These are phyloP conservation scores for Calameuta filiformis DNA, from an alignment of 2,888 invertebrate genomes.

Conservation along the genomic window DNA sequence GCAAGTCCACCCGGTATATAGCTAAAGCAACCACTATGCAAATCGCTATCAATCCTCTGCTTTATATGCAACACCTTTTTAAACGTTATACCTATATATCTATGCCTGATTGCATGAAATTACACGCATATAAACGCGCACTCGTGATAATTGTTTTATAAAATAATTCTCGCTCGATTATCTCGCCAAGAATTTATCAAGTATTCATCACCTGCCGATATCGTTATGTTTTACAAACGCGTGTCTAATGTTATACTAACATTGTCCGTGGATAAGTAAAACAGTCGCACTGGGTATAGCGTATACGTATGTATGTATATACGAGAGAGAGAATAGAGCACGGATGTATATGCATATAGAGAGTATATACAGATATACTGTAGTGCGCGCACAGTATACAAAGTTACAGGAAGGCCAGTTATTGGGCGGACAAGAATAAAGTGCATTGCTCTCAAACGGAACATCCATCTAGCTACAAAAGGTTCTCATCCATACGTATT, in stretches of 20 bases:
- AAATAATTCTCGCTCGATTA: not conserved
- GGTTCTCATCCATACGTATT: constrained; percentile 15
- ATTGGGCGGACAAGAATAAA: constrained; percentile 49
- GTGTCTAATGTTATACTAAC: not conserved
- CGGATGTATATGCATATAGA: not conserved
- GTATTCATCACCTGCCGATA: not conserved
- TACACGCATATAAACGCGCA: not conserved
- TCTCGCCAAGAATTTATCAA: not conserved
- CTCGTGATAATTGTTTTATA: not conserved
- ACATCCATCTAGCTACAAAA: constrained; percentile 2
- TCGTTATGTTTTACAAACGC: not conserved
- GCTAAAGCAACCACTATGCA: constrained; percentile 31
- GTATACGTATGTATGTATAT: not conserved
- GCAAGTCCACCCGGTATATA: constrained; percentile 6
- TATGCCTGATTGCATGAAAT: not conserved
- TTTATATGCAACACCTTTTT: constrained; percentile 21
- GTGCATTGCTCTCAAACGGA: constrained; percentile 47
- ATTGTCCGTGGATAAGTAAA: not conserved
- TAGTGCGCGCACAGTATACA: not conserved
- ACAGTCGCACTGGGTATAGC: not conserved
- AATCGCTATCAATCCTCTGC: constrained; percentile 31
- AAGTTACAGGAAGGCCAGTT: constrained; percentile 31
- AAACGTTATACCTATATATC: not conserved
- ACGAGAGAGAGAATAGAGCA: not conserved
- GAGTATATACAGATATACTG: not conserved